A percentile compares a stretch with the other conserved stretches of the same genome.
phyloP scores from a whole-genome alignment of 2,113 vertebrate genomes.

The Atlantisia rogersi region DNA sequence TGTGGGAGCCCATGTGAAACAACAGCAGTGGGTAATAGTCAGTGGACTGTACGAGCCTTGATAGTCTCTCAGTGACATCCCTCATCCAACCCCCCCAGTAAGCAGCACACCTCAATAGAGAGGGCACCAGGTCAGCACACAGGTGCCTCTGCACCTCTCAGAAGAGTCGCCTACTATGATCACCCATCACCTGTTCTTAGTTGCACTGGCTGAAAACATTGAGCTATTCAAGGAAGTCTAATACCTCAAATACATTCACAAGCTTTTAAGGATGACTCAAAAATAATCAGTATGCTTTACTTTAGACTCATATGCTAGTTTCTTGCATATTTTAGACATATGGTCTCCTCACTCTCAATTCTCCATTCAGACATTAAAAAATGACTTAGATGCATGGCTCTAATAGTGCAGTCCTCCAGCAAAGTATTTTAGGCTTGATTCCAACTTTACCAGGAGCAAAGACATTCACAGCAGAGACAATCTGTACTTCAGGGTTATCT shows the following conservation, averaged over 20 bases:
- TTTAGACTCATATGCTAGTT: background rate
- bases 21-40: too few relatives aligned
- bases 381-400: background rate
- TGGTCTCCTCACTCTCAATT: background rate
- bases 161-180: too few relatives aligned
- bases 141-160: too few relatives aligned
- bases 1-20: too few relatives aligned
- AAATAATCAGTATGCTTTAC: background rate
- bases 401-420: background rate
- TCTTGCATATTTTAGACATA: background rate
- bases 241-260: background rate
- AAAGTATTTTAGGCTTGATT: background rate
- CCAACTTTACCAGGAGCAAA: background rate
- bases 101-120: too few relatives aligned
- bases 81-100: too few relatives aligned
- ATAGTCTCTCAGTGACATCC: too few relatives aligned
- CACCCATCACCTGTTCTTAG: too few relatives aligned
- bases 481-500: background rate
- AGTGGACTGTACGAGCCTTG: too few relatives aligned
- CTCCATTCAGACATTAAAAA: background rate
- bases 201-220: background rate
- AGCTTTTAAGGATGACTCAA: background rate
- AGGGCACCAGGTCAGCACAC: too few relatives aligned
- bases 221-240: background rate
- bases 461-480: background rate